These are phyloP conservation scores for Malaclemys terrapin DNA, from an alignment of 2,113 vertebrate species.

Conservation along the genomic window DNA sequence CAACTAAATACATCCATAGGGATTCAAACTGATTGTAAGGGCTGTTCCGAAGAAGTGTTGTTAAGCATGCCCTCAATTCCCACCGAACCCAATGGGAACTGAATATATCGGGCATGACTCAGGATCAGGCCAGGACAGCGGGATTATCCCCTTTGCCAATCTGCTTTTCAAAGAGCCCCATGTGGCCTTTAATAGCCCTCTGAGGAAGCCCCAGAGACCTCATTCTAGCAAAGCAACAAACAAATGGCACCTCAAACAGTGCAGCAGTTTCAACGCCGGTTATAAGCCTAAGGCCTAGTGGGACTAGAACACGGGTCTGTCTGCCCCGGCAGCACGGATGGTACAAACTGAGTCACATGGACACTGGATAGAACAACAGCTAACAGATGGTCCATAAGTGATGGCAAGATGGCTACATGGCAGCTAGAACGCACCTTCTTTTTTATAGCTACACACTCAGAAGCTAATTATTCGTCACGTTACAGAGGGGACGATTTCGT, in stretches of 20 bases:
- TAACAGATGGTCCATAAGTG: neutral
- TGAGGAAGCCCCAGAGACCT: neutral
- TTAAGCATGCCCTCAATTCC: neutral
- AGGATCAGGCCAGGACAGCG: neutral
- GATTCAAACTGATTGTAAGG: neutral
- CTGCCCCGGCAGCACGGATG: neutral
- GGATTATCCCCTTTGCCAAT: neutral
- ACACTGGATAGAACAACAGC: neutral
- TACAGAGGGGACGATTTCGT: neutral
- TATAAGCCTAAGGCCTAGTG: neutral
- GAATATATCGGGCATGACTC: fast-evolving
- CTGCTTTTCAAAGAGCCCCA: neutral
- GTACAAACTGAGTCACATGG: neutral
- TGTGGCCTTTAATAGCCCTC: neutral
- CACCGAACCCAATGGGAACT: neutral
- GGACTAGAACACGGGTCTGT: fast-evolving
- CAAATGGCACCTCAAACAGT: neutral
- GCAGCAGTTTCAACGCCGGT: neutral
- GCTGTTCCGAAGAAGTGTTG: neutral
- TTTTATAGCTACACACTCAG: neutral
- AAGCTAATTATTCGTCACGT: neutral
- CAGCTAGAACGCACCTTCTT: neutral
- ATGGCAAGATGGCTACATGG: neutral
- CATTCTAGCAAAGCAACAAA: neutral
- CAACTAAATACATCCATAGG: fast-evolving